Conservation (phyloP, 2,113 vertebrate genomes). For the Daphoenositta chrysoptera region DNA sequence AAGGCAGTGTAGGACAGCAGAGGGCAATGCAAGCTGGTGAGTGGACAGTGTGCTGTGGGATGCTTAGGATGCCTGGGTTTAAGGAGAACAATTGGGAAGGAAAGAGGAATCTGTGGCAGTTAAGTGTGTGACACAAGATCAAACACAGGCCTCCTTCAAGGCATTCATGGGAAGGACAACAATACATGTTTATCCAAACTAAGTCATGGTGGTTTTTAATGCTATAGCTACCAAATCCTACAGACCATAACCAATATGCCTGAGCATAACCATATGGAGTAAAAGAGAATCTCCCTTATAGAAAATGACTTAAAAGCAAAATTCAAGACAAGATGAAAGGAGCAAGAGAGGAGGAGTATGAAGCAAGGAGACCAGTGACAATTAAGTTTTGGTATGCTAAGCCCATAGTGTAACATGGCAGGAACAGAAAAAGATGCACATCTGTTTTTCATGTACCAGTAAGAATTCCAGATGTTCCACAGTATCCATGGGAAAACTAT, state of each 20-base stretch:
- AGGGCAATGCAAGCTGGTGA: neutral
- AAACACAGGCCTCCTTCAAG: neutral
- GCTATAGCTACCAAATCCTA: neutral
- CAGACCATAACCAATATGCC: neutral
- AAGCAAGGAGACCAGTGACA: neutral
- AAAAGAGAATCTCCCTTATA: neutral
- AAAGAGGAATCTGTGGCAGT: neutral
- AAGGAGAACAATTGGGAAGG: neutral
- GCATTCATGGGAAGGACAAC: neutral
- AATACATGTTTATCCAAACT: neutral
- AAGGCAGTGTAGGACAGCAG: neutral
- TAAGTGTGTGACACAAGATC: neutral
- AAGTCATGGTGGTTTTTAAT: neutral
- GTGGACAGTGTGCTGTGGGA: neutral
- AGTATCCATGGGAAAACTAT: neutral
- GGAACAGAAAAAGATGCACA: neutral
- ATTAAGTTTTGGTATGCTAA: neutral
- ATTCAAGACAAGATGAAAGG: neutral
- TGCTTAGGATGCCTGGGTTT: neutral
- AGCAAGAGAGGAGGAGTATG: fast-evolving
- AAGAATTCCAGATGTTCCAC: neutral
- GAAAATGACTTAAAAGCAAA: neutral
- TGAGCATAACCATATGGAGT: neutral
- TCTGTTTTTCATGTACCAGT: neutral
- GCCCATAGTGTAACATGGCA: neutral